Conservation (phyloP, 2,888 invertebrate genomes). For the Tinea semifulvella region DNA sequence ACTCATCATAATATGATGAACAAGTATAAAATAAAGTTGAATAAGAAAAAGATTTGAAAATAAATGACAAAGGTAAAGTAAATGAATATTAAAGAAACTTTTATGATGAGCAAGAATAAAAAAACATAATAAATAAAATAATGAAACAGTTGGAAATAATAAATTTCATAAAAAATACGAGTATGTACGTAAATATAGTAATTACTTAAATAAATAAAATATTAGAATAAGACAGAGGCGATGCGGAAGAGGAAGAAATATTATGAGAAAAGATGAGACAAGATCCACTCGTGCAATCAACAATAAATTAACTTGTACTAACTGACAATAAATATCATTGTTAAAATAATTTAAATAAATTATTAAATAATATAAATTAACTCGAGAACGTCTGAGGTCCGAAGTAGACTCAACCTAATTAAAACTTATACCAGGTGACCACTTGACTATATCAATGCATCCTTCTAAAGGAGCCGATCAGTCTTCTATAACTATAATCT, state of each 20-base stretch:
- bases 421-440: constrained; percentile 7
- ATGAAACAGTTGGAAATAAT: constrained; percentile 4
- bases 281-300: constrained; percentile 38
- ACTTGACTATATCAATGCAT: constrained; percentile 19
- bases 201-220: constrained; percentile 4
- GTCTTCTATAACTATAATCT: constrained; percentile 31
- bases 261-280: constrained; percentile 28
- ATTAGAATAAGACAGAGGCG: constrained; percentile 21
- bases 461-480: constrained; percentile 21
- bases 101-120: no score
- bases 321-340: constrained; percentile 29
- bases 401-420: constrained; percentile 24
- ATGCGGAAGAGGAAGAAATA: constrained; percentile 29
- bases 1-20: no score
- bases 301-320: constrained; percentile 18
- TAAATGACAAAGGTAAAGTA: constrained; percentile 19
- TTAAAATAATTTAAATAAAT: constrained; percentile 53
- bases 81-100: constrained; percentile 20
- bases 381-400: constrained; percentile 44
- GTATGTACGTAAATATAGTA: no score
- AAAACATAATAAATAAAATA: constrained; percentile 18
- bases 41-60: constrained; percentile 16
- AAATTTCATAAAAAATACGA: background rate
- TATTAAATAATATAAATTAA: constrained; percentile 55
- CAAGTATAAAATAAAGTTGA: background rate